These are phyloP conservation scores for Psococerastis gibbosa DNA, from an alignment of 2,888 invertebrate genomes.

Conservation along the genomic window DNA sequence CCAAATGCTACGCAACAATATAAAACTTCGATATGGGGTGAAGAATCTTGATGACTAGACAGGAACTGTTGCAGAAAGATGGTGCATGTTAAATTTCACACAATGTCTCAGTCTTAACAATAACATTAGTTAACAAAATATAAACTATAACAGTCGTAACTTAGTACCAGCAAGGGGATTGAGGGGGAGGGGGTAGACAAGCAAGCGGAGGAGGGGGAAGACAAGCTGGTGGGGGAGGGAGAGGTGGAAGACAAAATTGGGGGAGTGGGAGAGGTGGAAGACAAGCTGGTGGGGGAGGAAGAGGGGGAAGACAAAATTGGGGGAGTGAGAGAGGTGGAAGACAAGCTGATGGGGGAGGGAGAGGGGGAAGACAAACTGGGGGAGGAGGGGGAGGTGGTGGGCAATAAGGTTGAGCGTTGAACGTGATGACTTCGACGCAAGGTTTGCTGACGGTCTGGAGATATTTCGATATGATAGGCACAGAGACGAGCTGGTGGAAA, in stretches of 20 bases:
- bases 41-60: too few species aligned
- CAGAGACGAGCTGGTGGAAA: background rate
- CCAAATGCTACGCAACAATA: too few species aligned
- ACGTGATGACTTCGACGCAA: constrained; percentile 1
- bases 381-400: background rate
- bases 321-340: background rate
- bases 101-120: too few species aligned
- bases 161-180: too few species aligned
- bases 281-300: background rate
- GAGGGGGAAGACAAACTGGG: constrained; percentile 3
- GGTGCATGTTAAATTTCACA: too few species aligned
- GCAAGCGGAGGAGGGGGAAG: background rate
- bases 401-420: background rate
- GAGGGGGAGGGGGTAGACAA: background rate
- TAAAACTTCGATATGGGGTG: too few species aligned
- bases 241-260: background rate
- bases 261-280: background rate
- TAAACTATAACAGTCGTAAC: too few species aligned
- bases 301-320: constrained; percentile 3
- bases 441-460: constrained; percentile 1
- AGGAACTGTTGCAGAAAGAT: too few species aligned
- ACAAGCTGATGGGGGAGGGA: background rate
- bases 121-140: too few species aligned
- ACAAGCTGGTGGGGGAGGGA: background rate
- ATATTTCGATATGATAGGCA: background rate